Evolutionary conservation across 2,797 vertebrate species (phyloP).

Genomic region (Ciconia nigra): DNA sequence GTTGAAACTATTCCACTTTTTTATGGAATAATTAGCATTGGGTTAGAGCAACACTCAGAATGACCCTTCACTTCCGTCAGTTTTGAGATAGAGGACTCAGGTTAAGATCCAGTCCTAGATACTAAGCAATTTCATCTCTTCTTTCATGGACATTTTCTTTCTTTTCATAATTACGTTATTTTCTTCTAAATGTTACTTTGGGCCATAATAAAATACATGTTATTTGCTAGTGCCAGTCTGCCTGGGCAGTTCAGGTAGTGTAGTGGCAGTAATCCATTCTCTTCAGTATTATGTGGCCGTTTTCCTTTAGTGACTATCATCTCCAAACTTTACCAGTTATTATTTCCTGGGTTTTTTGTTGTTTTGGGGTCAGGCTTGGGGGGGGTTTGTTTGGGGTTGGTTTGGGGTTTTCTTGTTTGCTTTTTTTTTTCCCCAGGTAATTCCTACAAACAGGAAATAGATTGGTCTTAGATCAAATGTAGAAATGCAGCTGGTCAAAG

Average conservation of each 20-base stretch:
- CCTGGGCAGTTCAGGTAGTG: background rate
- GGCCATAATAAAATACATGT: background rate
- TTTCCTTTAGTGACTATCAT: background rate
- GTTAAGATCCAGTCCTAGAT: background rate
- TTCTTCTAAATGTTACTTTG: background rate
- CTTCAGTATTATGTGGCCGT: background rate
- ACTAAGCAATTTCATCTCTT: background rate
- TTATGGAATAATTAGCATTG: background rate
- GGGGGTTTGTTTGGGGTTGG: accelerated
- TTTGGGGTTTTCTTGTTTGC: background rate
- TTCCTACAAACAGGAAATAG: background rate
- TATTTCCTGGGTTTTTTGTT: background rate
- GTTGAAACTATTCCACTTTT: background rate
- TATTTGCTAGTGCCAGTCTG: background rate
- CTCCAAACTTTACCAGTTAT: background rate
- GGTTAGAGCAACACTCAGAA: background rate
- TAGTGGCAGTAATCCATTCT: background rate
- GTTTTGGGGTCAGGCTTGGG: background rate
- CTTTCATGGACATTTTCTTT: background rate
- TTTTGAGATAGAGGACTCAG: background rate
- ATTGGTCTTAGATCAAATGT: background rate
- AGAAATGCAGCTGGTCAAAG: background rate
- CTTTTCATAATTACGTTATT: background rate
- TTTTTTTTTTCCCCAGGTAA: accelerated
- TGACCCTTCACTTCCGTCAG: background rate